These are phyloP conservation scores for Trissolcus japonicus DNA, from an alignment of 2,888 invertebrate genomes.

Conservation along the genomic window DNA sequence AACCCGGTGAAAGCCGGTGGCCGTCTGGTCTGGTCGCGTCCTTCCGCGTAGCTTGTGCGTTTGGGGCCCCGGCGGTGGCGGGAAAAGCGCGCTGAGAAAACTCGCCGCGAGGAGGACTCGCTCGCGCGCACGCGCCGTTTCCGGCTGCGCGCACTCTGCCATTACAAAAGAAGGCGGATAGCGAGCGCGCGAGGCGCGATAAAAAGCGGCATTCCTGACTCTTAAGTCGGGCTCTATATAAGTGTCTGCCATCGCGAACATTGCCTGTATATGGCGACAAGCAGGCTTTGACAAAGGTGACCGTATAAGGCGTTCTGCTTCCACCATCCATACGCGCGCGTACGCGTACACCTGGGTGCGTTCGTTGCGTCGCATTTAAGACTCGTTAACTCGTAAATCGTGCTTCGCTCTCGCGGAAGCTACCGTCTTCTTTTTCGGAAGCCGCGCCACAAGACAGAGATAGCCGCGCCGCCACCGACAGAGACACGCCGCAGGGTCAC, in stretches of 20 bases:
- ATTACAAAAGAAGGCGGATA: constrained; percentile 63
- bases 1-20: constrained; percentile 42
- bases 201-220: constrained; percentile 73
- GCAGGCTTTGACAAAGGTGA: constrained; percentile 75
- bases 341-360: constrained; percentile 61
- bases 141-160: constrained; percentile 61
- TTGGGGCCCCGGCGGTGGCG: constrained; percentile 16
- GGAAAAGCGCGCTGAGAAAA: constrained; percentile 49
- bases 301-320: constrained; percentile 74
- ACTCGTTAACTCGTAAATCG: constrained; percentile 64
- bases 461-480: neutral
- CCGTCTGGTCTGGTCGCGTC: constrained; percentile 29
- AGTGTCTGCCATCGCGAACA: constrained; percentile 75
- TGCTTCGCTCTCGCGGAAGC: constrained; percentile 59
- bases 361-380: constrained; percentile 61
- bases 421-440: constrained; percentile 56
- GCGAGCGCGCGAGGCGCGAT: constrained; percentile 67
- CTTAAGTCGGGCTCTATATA: constrained; percentile 73
- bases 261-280: constrained; percentile 75
- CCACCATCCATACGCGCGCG: constrained; percentile 71
- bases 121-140: constrained; percentile 60
- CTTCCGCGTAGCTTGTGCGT: constrained; percentile 15
- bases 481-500: constrained; percentile 6
- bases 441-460: constrained; percentile 14
- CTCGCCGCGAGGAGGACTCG: constrained; percentile 21